A percentile compares a stretch with the other conserved stretches of the same genome.
Conservation (phyloP, 2,113 vertebrate species). For the Hypocryptadius cinnamomeus region DNA sequence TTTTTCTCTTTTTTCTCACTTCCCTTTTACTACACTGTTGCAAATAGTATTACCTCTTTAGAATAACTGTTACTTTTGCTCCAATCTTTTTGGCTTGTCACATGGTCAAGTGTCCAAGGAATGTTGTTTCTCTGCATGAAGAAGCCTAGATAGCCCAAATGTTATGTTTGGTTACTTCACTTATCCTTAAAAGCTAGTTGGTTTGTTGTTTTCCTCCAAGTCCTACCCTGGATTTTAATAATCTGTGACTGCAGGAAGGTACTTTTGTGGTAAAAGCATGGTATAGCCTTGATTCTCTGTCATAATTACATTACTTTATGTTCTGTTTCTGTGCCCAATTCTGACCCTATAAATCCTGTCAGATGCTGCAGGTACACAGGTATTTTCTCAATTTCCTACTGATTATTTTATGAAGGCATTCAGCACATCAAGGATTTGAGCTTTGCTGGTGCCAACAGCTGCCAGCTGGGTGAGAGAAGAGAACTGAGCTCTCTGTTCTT, state of each 20-base stretch:
- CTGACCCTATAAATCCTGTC: background rate
- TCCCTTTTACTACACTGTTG: background rate
- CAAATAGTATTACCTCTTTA: background rate
- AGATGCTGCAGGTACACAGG: background rate
- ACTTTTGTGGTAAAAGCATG: background rate
- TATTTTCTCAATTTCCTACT: background rate
- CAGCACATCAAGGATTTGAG: background rate
- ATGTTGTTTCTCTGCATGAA: background rate
- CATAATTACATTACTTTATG: accelerated
- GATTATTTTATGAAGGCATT: background rate
- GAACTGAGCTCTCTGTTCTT: background rate
- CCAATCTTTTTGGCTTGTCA: background rate
- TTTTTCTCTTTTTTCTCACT: background rate
- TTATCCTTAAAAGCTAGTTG: background rate
- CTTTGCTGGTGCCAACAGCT: background rate
- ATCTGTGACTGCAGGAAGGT: background rate
- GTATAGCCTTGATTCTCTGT: background rate
- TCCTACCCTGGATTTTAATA: background rate
- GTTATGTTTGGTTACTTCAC: background rate
- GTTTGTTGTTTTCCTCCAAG: background rate
- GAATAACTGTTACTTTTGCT: background rate
- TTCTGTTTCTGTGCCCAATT: background rate
- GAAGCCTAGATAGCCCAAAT: background rate
- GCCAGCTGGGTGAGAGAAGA: background rate
- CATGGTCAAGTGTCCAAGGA: background rate